Conservation (phyloP, 2,797 vertebrate genomes). For the Myotis myotis region DNA sequence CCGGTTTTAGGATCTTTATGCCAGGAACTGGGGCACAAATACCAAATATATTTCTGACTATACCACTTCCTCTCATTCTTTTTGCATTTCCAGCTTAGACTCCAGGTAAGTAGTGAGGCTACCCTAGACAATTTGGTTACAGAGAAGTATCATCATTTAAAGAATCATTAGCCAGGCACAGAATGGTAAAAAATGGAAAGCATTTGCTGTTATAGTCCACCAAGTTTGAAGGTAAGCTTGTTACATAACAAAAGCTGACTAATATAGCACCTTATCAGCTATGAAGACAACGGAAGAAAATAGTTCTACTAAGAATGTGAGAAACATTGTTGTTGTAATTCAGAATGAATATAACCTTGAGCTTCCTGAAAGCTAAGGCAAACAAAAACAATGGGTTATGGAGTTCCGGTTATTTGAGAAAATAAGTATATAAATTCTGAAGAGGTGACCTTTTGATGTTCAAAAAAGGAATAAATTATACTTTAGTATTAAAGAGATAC, state of each 20-base stretch:
- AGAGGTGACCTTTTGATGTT: neutral
- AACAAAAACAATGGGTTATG: slow-evolving; percentile 11
- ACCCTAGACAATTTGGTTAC: neutral
- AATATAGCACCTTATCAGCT: neutral
- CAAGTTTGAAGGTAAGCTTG: neutral
- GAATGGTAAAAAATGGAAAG: neutral
- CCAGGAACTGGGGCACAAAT: neutral
- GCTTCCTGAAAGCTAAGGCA: neutral
- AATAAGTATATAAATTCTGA: slow-evolving; percentile 25
- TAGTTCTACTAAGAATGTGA: neutral
- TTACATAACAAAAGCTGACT: neutral
- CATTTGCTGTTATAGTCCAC: neutral
- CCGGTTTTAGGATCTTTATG: neutral
- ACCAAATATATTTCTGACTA: neutral
- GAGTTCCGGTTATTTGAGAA: slow-evolving; percentile 3
- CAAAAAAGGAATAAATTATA: neutral
- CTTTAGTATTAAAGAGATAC: neutral
- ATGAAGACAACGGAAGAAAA: neutral
- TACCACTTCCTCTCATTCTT: neutral
- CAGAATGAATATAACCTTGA: neutral
- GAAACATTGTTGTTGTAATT: neutral
- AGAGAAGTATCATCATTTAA: neutral
- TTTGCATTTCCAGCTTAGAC: neutral
- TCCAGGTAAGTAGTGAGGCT: neutral
- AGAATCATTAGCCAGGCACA: neutral